phyloP scores from a whole-genome alignment of 2,797 vertebrate species.

The Mus caroli region DNA sequence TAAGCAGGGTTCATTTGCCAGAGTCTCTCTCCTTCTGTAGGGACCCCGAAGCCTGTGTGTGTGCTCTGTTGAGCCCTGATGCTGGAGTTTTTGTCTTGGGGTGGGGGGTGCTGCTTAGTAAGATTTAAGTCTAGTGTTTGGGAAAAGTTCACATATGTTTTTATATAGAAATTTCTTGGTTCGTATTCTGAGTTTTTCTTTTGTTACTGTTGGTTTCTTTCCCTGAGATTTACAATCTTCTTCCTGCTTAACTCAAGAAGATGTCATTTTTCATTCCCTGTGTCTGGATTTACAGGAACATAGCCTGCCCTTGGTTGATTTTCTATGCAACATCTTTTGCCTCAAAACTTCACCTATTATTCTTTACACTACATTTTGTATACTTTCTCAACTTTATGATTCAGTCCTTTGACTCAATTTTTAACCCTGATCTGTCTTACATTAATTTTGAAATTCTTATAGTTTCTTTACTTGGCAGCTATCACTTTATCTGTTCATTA shows the following conservation, averaged over 20 bases:
- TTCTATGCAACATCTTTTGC: background rate
- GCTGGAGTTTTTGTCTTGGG: background rate
- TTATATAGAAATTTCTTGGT: background rate
- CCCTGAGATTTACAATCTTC: background rate
- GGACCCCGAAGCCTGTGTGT: background rate
- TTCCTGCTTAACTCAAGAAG: background rate
- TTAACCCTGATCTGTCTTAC: background rate
- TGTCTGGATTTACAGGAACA: background rate
- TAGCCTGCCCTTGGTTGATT: background rate
- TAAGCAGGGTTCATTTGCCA: background rate
- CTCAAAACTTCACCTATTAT: background rate
- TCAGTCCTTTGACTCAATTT: background rate
- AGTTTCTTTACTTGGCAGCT: background rate
- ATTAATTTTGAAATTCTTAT: background rate
- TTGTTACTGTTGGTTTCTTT: background rate
- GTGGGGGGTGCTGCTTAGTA: background rate
- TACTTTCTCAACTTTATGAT: background rate
- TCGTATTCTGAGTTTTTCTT: background rate
- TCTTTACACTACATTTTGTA: background rate
- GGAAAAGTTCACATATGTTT: background rate
- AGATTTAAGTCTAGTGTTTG: background rate
- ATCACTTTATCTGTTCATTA: background rate
- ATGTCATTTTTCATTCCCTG: background rate
- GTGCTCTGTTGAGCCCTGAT: background rate
- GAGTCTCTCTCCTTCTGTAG: background rate